Base-by-base conservation (phyloP, 2,888 invertebrate genomes). In the Spodoptera picta region DNA sequence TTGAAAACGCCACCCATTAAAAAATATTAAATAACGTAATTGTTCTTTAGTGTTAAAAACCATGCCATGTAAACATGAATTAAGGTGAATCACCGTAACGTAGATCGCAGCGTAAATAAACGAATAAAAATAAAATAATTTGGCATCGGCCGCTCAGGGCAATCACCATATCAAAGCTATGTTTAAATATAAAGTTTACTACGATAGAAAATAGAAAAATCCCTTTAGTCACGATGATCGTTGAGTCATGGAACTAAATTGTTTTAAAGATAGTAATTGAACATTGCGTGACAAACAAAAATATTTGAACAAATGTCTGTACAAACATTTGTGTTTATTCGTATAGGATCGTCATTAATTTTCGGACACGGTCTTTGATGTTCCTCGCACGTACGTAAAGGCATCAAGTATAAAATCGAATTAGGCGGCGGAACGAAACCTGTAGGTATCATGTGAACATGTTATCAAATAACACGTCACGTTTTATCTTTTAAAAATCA, bases 381-480 rank as follows among this genome's bases (percentile, higher is more conserved):
- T 89, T 89, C 85, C 84, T 83, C 84, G 83, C 86, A 86, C 89
- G 85, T 89, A 86, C 85, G 84, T 87, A 81, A 88, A 86, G 83
- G 84, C 83, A 86, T 83, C 82, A 75, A 79, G 86, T 88, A 87
- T 89, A 83, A 86, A 90, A 89, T 89, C 83, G 83, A 85, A 87
- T 88, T 88, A 88, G 83, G 78, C 83, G 82, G 81, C 79, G 86
- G 82, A 86, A 88, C 87, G 78, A 81, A 88, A 85, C 86, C 80
- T 79, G 86, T 87, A n/a, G n/a, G n/a, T n/a, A 87, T 85, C 85
- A 88, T 87, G 86, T 84, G 87, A 87, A 86, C 83, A 77, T 63
- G 78, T 89, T 87, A 89, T 86, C 83, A 80, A 88, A 87, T 84
- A 83, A 82, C 83, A 77, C 83, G 83, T 86, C 87, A 87, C 84